These are phyloP conservation scores for Sebastiscus albofasciatus DNA, from an alignment of 2,797 vertebrate genomes.

Conservation along the genomic window DNA sequence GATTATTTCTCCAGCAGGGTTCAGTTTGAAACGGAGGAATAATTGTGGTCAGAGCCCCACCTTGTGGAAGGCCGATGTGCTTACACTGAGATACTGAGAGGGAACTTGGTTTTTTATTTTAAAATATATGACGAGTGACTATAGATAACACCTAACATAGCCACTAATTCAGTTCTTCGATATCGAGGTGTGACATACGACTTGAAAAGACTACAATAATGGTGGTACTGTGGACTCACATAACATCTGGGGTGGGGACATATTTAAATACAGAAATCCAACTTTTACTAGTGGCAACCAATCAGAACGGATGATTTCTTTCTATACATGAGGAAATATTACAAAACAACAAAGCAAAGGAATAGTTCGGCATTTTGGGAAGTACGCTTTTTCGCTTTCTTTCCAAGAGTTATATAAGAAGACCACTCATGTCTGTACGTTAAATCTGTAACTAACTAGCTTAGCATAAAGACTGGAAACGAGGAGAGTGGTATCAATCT, in stretches of 20 bases:
- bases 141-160: background rate
- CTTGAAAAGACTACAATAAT: background rate
- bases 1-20: background rate
- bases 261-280: too few species aligned
- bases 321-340: accelerated
- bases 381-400: too few species aligned
- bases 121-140: background rate
- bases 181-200: background rate
- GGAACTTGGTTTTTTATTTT: background rate
- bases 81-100: constrained; percentile 19
- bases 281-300: too few species aligned
- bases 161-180: background rate
- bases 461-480: too few species aligned
- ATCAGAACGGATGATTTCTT: accelerated
- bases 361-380: too few species aligned
- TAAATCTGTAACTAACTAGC: too few species aligned
- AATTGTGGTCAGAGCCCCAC: constrained; percentile 32
- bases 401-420: too few species aligned
- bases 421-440: too few species aligned
- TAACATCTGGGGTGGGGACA: too few species aligned
- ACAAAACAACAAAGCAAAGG: too few species aligned
- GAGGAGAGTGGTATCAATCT: background rate
- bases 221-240: background rate
- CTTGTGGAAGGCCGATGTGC: constrained; percentile 44
- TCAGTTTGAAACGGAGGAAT: background rate